These are phyloP conservation scores for Sinotaia quadrata DNA, from an alignment of 2,888 invertebrate species.

Conservation along the genomic window DNA sequence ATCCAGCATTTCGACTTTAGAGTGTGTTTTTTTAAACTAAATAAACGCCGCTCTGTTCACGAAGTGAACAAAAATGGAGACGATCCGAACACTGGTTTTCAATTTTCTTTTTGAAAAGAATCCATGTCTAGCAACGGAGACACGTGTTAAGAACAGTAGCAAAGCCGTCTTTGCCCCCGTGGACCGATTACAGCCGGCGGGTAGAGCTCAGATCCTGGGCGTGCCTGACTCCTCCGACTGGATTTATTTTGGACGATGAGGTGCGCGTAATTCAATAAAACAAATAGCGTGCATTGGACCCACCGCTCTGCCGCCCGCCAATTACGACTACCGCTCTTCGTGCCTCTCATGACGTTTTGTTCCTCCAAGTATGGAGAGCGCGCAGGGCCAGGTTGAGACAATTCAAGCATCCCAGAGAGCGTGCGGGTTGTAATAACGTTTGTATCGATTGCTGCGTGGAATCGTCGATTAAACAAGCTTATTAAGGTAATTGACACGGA, in stretches of 20 bases:
- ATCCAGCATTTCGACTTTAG: too few relatives aligned
- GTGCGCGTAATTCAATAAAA: constrained; percentile 31
- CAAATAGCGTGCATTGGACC: constrained; percentile 29
- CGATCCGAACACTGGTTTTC: too few relatives aligned
- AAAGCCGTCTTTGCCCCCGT: constrained; percentile 5
- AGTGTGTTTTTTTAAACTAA: too few relatives aligned
- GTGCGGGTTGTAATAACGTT: constrained; percentile 28
- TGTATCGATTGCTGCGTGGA: constrained; percentile 26
- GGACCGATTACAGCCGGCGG: constrained; percentile 12
- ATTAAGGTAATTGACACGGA: constrained; percentile 38
- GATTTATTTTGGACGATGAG: constrained; percentile 35
- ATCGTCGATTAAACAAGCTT: constrained; percentile 37
- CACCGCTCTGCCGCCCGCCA: constrained; percentile 11
- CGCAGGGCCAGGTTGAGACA: constrained; percentile 9
- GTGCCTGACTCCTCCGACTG: constrained; percentile 7
- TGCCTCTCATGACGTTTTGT: constrained; percentile 23
- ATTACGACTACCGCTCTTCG: constrained; percentile 25
- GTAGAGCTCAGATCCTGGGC: not conserved
- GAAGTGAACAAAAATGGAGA: too few relatives aligned
- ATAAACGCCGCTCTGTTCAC: too few relatives aligned
- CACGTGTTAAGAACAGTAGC: constrained; percentile 2
- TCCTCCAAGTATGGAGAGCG: constrained; percentile 22
- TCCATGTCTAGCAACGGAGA: constrained; percentile 19
- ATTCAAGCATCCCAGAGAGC: constrained; percentile 13
- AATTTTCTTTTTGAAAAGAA: too few relatives aligned